Conservation (phyloP, 2,113 vertebrate genomes). For the Urocitellus parryii region DNA sequence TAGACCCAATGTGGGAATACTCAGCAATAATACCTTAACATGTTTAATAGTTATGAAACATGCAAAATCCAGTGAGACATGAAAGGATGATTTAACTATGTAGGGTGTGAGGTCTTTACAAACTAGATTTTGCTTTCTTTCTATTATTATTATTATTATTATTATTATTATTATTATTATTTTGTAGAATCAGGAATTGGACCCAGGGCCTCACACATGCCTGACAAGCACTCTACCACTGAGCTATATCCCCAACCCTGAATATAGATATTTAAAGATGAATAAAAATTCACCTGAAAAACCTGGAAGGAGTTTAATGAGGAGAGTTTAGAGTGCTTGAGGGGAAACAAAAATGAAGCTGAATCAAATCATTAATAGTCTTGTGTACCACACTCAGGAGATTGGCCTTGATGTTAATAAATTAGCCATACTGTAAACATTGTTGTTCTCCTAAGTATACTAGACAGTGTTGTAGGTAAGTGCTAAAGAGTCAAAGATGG, state of each 20-base stretch:
- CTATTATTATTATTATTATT: no score
- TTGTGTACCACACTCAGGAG: not conserved
- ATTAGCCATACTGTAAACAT: not conserved
- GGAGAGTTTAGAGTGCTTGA: not conserved
- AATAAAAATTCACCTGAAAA: constrained; percentile 17
- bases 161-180: no score
- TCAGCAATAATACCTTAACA: not conserved
- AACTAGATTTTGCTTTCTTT: no score
- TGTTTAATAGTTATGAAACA: not conserved
- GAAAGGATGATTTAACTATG: not conserved
- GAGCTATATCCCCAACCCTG: not conserved
- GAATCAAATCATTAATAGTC: not conserved
- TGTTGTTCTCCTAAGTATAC: not conserved
- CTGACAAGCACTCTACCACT: no score
- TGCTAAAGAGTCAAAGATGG: not conserved
- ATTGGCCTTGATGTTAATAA: not conserved
- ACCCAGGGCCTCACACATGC: no score
- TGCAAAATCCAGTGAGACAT: not conserved
- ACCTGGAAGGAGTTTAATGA: not conserved
- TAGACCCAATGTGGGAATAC: not conserved
- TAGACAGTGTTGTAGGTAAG: not conserved
- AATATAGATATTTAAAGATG: not conserved
- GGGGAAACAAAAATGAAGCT: not conserved
- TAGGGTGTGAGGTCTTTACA: not conserved
- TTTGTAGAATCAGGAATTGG: not conserved